These are phyloP conservation scores for Hylia prasina DNA, from an alignment of 2,113 vertebrate genomes.

Conservation along the genomic window DNA sequence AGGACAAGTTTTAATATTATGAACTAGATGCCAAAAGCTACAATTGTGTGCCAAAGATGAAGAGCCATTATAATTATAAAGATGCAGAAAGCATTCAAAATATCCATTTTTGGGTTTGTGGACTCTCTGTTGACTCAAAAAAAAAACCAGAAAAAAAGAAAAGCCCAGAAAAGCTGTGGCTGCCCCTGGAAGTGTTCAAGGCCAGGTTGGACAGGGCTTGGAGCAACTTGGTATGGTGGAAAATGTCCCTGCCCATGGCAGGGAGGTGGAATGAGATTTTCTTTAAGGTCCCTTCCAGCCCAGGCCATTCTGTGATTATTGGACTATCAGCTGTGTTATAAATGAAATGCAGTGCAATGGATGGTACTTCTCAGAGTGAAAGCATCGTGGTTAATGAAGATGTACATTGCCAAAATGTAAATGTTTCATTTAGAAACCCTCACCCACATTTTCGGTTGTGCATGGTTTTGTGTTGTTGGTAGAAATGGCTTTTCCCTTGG, in stretches of 20 bases:
- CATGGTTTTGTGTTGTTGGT: neutral
- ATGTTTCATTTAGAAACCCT: neutral
- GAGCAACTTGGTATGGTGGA: fast-evolving
- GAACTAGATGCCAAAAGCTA: neutral
- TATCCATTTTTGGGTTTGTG: neutral
- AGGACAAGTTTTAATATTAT: neutral
- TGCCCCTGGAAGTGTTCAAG: neutral
- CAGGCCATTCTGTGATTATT: neutral
- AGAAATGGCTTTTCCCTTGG: neutral
- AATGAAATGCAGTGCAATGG: neutral
- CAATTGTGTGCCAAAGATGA: neutral
- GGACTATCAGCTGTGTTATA: neutral
- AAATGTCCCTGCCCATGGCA: neutral
- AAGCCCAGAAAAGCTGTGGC: neutral
- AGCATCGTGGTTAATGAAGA: neutral
- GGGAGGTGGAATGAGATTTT: neutral
- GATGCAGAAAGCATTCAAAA: neutral
- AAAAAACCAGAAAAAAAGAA: neutral
- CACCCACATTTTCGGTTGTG: fast-evolving
- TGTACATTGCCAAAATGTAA: neutral
- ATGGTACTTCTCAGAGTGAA: neutral
- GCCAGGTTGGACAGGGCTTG: neutral
- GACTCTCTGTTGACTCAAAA: neutral
- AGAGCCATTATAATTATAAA: neutral
- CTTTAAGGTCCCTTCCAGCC: neutral